phyloP scores from a whole-genome alignment of 2,113 vertebrate genomes.

The Felis chaus region DNA sequence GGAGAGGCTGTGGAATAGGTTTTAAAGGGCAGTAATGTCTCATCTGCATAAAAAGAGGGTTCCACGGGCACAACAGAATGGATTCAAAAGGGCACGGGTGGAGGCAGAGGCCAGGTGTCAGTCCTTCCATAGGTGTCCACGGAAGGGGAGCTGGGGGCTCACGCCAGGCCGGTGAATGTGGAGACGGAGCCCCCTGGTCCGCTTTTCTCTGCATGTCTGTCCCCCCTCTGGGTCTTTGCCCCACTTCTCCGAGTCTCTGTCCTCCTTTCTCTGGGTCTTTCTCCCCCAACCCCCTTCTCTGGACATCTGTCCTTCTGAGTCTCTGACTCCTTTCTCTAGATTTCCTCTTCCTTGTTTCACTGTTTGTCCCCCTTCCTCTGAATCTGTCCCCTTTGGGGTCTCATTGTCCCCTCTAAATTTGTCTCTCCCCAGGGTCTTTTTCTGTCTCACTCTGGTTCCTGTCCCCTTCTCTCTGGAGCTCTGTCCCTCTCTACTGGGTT shows the following conservation, averaged over 20 bases:
- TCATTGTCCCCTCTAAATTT: not conserved
- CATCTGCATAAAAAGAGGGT: not conserved
- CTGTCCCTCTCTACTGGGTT: not conserved
- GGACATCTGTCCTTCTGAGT: not conserved
- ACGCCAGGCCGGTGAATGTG: rapidly evolving
- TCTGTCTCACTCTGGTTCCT: not conserved
- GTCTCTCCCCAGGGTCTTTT: not conserved
- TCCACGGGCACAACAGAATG: not conserved
- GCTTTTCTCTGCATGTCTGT: too few species aligned
- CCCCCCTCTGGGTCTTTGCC: not conserved
- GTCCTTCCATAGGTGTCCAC: too few species aligned
- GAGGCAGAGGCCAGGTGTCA: not conserved
- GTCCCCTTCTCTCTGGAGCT: not conserved
- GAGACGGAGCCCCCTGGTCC: not conserved
- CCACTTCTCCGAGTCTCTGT: not conserved
- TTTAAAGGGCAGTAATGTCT: not conserved
- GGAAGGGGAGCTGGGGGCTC: rapidly evolving
- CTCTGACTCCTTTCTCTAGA: not conserved
- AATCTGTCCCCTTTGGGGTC: not conserved
- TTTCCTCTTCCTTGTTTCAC: not conserved
- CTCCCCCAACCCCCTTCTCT: not conserved
- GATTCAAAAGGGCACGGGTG: not conserved
- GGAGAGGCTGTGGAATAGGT: not conserved
- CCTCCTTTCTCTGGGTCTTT: not conserved
- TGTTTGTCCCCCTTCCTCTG: not conserved